Base-by-base conservation (phyloP, 1,140 invertebrate species). In the Lycorma delicatula region DNA sequence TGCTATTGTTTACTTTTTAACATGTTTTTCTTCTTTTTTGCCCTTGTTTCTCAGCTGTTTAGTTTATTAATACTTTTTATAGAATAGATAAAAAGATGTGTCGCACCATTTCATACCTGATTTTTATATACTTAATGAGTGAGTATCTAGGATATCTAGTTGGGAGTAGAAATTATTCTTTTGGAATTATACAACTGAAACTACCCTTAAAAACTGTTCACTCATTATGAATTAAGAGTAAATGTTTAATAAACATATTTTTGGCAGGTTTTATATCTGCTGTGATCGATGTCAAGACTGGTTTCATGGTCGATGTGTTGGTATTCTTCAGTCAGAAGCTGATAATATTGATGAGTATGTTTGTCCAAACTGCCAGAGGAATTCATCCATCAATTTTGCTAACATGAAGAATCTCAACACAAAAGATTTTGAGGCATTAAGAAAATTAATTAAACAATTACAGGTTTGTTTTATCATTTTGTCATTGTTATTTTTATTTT, bases 261-360 rank as follows among this genome's bases (percentile, higher is more conserved):
- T 1, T 52, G 11, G 28, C 63, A 89, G 87, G 67, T 92, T 95
- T 81, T 95, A 94, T 71, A 97, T 99, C 67, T 96, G 93, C 66
- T 99, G 97, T 74, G 96, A 99, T 72, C 83, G 86, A 50, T 99
- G 97, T 75, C 91, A 98, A 72, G 93, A 97, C 73, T 99, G 97
- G 97, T 98, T 98, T 75, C 97, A 99, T 72, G 95, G 95, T 3
- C 79, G 90, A 51, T 99, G 97, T 73, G 94, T 99, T 7, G 95
- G 94, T 11, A 93, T 98, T 66, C 75, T 97, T 27, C 91, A 95
- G 70, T 88, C 85, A 3, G 93, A 97, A 72, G 93, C 92, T 5
- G 91, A 95, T 68, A 87, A 87, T 66, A 94, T 98, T 61, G 93
- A 96, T 66, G 92, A 93, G 65, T 99, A 98, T 68, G 83, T 95